Conservation (phyloP, 53 echinoderm and acorn worm species). For the Arbacia lixula region DNA sequence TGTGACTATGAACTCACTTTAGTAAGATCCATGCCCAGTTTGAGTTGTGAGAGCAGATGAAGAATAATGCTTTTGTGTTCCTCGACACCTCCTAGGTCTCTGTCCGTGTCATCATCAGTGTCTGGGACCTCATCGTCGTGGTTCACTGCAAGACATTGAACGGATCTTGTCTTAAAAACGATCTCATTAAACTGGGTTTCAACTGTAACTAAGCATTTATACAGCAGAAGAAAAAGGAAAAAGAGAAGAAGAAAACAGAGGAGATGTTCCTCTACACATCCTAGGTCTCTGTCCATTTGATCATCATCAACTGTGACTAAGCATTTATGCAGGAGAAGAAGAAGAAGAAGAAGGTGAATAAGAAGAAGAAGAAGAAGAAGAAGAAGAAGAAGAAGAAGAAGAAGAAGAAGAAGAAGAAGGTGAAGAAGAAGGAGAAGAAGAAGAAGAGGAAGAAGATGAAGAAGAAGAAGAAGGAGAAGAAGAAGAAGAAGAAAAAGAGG, state of each 20-base stretch:
- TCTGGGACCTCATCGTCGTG: slow-evolving; percentile 86
- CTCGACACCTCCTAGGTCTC: slow-evolving; percentile 83
- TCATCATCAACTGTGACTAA: background rate
- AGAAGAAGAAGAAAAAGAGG: background rate
- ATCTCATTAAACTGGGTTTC: no score
- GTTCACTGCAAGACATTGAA: slow-evolving; percentile 23
- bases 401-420: background rate
- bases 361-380: no score
- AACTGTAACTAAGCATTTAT: no score
- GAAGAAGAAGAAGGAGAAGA: background rate
- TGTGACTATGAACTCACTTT: slow-evolving; percentile 65
- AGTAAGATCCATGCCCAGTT: slow-evolving; percentile 96
- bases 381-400: background rate
- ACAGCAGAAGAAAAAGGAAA: no score
- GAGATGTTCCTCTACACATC: no score
- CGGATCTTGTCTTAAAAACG: no score
- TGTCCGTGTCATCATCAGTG: slow-evolving; percentile 63
- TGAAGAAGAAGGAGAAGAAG: background rate
- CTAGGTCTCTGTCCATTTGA: no score
- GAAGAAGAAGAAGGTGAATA: background rate
- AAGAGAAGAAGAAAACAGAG: no score
- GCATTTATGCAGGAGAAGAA: background rate
- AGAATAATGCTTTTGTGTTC: slow-evolving; percentile 93
- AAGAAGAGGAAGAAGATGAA: background rate
- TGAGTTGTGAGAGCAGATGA: slow-evolving; percentile 94